phyloP scores from a whole-genome alignment of 2,888 invertebrate species.

The Zaprionus lineosus region DNA sequence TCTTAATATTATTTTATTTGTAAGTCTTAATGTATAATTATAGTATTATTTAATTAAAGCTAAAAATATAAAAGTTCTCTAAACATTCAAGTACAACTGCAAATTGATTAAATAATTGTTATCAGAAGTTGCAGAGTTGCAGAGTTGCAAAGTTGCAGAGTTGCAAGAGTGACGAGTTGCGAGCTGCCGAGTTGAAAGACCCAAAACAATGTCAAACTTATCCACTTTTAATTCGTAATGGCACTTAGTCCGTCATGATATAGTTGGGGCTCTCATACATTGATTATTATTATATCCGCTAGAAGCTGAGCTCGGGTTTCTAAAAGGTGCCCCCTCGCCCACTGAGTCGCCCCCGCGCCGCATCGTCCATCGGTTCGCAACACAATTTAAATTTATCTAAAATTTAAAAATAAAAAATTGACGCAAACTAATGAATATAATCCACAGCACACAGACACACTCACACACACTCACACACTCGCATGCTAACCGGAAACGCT shows the following conservation, averaged over 20 bases:
- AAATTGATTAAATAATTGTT: too few relatives aligned
- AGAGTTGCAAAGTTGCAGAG: too few relatives aligned
- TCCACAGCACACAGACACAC: conserved; percentile 29
- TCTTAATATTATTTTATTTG: too few relatives aligned
- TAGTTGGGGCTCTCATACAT: background rate
- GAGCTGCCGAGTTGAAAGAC: too few relatives aligned
- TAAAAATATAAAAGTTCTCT: too few relatives aligned
- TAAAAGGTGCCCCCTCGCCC: conserved; percentile 16
- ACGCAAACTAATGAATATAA: conserved; percentile 70
- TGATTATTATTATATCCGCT: conserved; percentile 57
- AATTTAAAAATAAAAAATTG: conserved; percentile 64
- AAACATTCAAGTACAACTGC: too few relatives aligned
- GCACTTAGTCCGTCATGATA: background rate
- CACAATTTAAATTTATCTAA: conserved; percentile 25
- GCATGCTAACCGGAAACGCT: conserved; percentile 58
- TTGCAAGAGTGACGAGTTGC: too few relatives aligned
- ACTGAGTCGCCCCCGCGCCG: too few relatives aligned
- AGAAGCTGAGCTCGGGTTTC: conserved; percentile 9
- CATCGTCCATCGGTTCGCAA: conserved; percentile 22
- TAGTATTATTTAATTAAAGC: too few relatives aligned
- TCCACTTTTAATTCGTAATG: background rate
- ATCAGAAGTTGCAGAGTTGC: too few relatives aligned
- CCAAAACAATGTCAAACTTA: too few relatives aligned
- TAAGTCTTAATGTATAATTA: too few relatives aligned
- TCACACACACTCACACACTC: conserved; percentile 10